Conservation (phyloP, 2,797 vertebrate species). For the Capromys pilorides region DNA sequence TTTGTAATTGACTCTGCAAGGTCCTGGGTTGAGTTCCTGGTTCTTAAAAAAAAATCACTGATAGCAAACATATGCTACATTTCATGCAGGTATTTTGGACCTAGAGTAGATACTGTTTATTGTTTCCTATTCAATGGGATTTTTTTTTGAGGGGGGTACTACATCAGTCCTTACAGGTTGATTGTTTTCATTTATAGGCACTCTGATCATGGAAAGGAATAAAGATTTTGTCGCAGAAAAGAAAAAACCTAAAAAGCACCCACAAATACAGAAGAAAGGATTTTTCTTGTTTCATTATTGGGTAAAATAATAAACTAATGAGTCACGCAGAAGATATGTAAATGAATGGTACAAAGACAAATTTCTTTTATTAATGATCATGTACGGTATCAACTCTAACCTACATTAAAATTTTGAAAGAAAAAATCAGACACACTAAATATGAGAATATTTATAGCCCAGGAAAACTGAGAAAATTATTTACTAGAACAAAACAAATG, state of each 20-base stretch:
- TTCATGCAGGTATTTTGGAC: background rate
- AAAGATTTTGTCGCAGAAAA: slow-evolving; percentile 46
- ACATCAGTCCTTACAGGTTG: background rate
- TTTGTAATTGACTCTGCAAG: background rate
- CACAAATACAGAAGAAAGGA: slow-evolving; percentile 29
- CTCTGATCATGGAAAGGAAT: background rate
- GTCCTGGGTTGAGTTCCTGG: background rate
- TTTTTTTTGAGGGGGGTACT: background rate
- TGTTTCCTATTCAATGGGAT: background rate
- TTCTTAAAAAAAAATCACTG: slow-evolving; percentile 8
- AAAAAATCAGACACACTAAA: slow-evolving; percentile 20
- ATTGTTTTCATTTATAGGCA: slow-evolving; percentile 53
- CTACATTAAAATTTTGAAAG: slow-evolving; percentile 28
- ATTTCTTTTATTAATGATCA: slow-evolving; percentile 27
- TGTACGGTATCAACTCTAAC: background rate
- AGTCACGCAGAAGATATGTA: slow-evolving; percentile 35
- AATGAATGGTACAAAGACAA: background rate
- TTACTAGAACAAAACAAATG: slow-evolving; percentile 39
- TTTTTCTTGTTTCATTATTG: slow-evolving; percentile 1
- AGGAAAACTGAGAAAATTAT: slow-evolving; percentile 49
- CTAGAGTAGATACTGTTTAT: background rate
- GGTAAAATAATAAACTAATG: slow-evolving; percentile 7
- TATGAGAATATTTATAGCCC: slow-evolving; percentile 34
- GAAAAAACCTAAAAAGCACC: slow-evolving; percentile 29
- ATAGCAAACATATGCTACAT: background rate